Percentiles rank a stretch among this genome's conserved stretches.
These are phyloP conservation scores for Papilio elwesi DNA, from an alignment of 2,888 invertebrate species.

Conservation along the genomic window DNA sequence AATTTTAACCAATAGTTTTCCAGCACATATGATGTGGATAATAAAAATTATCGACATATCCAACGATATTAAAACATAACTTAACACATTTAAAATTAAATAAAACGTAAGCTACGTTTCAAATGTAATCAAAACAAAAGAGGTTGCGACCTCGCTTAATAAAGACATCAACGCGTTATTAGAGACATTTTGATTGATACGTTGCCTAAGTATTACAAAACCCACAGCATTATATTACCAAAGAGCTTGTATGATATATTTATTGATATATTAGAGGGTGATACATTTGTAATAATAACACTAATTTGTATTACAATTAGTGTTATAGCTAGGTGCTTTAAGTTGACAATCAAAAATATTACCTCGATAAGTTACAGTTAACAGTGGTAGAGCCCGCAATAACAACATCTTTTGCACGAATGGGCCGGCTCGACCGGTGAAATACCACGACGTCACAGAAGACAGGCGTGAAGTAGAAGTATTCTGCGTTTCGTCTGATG, in stretches of 20 bases:
- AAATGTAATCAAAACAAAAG: not conserved
- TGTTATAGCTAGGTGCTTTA: not conserved
- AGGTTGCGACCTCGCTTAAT: conserved; percentile 28
- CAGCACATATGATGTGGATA: no score
- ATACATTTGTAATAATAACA: not conserved
- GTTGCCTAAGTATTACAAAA: conserved; percentile 29
- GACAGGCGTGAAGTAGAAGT: no score
- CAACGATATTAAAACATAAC: not conserved
- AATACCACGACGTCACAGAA: no score
- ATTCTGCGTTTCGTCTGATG: no score
- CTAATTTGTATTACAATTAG: no score
- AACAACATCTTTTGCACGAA: no score
- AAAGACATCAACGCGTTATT: conserved; percentile 37
- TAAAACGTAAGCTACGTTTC: not conserved
- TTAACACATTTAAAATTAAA: not conserved
- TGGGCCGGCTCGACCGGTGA: no score
- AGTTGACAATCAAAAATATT: not conserved
- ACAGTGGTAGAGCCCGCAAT: no score
- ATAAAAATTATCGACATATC: no score
- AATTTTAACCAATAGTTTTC: no score
- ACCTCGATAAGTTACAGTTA: not conserved
- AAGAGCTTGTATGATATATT: conserved; percentile 10
- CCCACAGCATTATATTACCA: conserved; percentile 21
- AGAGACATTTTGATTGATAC: conserved; percentile 32
- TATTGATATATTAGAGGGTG: not conserved